These are phyloP conservation scores for Fregata magnificens DNA, from an alignment of 2,113 vertebrate genomes.

Conservation along the genomic window DNA sequence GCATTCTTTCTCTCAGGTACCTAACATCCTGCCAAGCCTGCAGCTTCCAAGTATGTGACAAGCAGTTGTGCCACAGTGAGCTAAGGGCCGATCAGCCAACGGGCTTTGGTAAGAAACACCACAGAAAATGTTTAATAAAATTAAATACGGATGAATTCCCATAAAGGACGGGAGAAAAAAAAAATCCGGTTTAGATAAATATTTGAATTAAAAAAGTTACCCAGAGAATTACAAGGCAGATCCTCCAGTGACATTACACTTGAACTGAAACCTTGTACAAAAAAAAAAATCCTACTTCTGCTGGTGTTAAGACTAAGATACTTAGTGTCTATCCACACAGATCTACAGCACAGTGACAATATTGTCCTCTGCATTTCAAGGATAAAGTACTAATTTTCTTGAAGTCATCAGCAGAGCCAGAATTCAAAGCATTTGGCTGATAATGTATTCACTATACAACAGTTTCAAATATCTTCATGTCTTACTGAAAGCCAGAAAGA, in stretches of 20 bases:
- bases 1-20: constrained; percentile 63
- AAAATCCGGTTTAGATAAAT: background rate
- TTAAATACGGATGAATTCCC: background rate
- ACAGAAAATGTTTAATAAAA: background rate
- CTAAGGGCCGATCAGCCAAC: constrained; percentile 19
- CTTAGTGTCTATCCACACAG: background rate
- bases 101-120: background rate
- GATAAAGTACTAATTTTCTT: background rate
- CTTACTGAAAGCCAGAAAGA: background rate
- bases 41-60: constrained; percentile 51
- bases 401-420: background rate
- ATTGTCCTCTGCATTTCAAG: background rate
- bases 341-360: background rate
- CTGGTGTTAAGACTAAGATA: background rate
- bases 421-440: background rate
- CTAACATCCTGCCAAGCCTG: constrained; percentile 49
- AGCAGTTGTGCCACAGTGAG: constrained; percentile 50
- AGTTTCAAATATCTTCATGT: background rate
- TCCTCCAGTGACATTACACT: background rate
- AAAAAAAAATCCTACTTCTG: background rate
- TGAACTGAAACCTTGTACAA: background rate
- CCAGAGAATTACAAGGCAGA: background rate
- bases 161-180: background rate
- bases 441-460: background rate
- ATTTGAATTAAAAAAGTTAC: background rate